Conservation (phyloP, 2,888 invertebrate genomes). For the Hyles lineata region DNA sequence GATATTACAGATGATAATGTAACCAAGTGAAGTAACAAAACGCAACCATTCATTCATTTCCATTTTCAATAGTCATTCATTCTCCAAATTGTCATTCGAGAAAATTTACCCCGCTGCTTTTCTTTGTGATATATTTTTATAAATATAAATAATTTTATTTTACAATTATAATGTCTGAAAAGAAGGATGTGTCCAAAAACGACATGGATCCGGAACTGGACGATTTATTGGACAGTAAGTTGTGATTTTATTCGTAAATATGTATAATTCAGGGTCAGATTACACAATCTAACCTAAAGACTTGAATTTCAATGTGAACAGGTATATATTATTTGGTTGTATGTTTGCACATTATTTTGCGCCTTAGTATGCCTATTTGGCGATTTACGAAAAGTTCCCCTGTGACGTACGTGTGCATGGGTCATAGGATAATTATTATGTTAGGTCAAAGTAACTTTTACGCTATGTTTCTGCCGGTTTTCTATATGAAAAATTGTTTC, state of each 20-base stretch:
- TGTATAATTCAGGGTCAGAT: conserved; percentile 42
- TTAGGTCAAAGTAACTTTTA: not conserved
- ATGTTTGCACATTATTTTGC: conserved; percentile 15
- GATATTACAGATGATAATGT: not conserved
- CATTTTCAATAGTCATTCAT: conserved; percentile 22
- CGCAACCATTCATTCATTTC: conserved; percentile 22
- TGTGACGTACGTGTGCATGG: not conserved
- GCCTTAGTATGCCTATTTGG: not conserved
- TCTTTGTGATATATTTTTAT: conserved; percentile 33
- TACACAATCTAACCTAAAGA: conserved; percentile 67
- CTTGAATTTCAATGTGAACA: not conserved
- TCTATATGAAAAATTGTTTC: not conserved
- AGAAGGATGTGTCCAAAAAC: conserved; percentile 67
- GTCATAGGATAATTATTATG: not conserved
- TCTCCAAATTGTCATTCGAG: conserved; percentile 4
- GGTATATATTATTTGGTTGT: not conserved
- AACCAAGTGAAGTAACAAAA: conserved; percentile 3
- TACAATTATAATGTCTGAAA: conserved; percentile 68
- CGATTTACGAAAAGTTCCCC: not conserved
- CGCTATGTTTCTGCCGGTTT: not conserved
- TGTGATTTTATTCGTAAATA: conserved; percentile 35
- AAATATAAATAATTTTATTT: conserved; percentile 25
- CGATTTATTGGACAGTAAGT: conserved; percentile 90
- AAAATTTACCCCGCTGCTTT: conserved; percentile 30
- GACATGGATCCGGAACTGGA: conserved; percentile 88